These are phyloP conservation scores for Labrus mixtus DNA, from an alignment of 2,113 vertebrate genomes.

Conservation along the genomic window DNA sequence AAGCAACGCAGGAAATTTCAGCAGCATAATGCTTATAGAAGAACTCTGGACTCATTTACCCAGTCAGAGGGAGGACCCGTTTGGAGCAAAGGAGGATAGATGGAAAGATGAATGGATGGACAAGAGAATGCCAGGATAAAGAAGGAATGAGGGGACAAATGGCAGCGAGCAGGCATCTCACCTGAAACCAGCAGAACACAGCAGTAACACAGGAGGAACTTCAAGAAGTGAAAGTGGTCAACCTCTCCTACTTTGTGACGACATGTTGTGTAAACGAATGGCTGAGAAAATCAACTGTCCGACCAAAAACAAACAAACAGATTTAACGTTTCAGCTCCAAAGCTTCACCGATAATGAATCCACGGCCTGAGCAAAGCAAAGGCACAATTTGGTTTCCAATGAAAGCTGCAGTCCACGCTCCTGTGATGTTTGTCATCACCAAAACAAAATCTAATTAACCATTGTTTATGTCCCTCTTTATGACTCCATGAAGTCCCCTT, in stretches of 20 bases:
- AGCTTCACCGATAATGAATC: conserved; percentile 26
- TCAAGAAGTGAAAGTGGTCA: conserved; percentile 36
- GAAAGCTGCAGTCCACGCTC: conserved; percentile 60
- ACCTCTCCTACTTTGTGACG: conserved; percentile 56
- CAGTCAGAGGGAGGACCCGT: conserved; percentile 72
- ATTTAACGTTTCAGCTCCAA: conserved; percentile 12
- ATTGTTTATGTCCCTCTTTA: conserved; percentile 46
- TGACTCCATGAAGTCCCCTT: conserved; percentile 43
- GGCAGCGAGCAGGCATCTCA: conserved; percentile 67
- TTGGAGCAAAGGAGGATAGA: conserved; percentile 54
- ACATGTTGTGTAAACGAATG: conserved; percentile 62
- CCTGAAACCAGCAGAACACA: conserved; percentile 67
- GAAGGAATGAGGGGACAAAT: conserved; percentile 48
- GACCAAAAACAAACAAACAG: conserved; percentile 49
- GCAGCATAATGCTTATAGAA: conserved; percentile 65
- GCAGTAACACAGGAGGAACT: conserved; percentile 58
- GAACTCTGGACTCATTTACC: conserved; percentile 74
- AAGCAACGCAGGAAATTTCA: conserved; percentile 66
- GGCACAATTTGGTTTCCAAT: conserved; percentile 46
- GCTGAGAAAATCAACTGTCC: conserved; percentile 58
- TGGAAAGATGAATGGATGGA: conserved; percentile 64
- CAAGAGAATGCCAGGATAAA: conserved; percentile 62
- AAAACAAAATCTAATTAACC: conserved; percentile 56
- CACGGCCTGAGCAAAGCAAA: conserved; percentile 18
- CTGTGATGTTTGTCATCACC: conserved; percentile 54